Percentiles rank a stretch among this genome's conserved stretches.
Conservation (phyloP, 2,888 invertebrate species). For the Rhamnusium bicolor region DNA sequence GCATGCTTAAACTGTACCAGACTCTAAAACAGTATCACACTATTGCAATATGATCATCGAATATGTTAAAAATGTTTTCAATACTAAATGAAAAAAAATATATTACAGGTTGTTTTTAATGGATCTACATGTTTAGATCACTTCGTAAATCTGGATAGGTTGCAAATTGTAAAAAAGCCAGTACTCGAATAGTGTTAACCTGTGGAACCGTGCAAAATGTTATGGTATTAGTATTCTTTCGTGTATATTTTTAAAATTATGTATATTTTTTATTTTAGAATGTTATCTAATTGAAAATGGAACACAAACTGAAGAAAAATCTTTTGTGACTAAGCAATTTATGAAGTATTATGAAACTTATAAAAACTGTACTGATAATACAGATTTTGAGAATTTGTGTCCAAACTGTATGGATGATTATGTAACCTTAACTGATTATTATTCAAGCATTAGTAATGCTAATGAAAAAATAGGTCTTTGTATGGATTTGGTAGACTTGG, state of each 20-base stretch:
- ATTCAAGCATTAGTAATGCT: constrained; percentile 74
- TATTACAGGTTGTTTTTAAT: constrained; percentile 61
- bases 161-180: constrained; percentile 76
- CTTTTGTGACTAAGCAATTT: constrained; percentile 73
- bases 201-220: constrained; percentile 79
- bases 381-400: constrained; percentile 71
- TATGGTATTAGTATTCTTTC: constrained; percentile 71
- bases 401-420: constrained; percentile 74
- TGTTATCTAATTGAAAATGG: constrained; percentile 74
- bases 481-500: constrained; percentile 80
- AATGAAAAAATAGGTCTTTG: constrained; percentile 77
- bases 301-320: constrained; percentile 67
- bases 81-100: no score
- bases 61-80: no score
- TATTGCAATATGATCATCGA: no score
- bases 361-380: constrained; percentile 69
- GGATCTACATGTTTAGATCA: constrained; percentile 75
- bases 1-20: no score
- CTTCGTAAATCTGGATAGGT: constrained; percentile 76
- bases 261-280: constrained; percentile 67
- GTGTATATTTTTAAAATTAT: neutral
- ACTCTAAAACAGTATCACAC: no score
- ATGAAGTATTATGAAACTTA: constrained; percentile 71
- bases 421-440: constrained; percentile 74
- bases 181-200: constrained; percentile 73